These are phyloP conservation scores for Gadus chalcogrammus DNA, from an alignment of 2,113 vertebrate genomes.

Conservation along the genomic window DNA sequence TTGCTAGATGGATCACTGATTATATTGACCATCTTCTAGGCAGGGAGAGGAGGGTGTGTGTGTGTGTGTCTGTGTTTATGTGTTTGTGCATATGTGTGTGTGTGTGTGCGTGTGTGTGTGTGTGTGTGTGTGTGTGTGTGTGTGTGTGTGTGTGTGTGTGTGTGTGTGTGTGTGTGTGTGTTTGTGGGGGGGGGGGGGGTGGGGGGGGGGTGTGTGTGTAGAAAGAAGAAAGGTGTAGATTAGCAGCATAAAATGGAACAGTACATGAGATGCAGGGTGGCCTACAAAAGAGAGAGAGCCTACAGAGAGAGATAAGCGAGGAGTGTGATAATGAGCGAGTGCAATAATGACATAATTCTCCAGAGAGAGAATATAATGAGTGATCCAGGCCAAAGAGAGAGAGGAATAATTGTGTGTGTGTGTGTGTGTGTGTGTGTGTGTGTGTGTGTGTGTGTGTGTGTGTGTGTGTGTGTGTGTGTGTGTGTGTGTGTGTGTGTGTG, in stretches of 20 bases:
- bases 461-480: too few relatives aligned
- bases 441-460: too few relatives aligned
- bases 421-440: too few relatives aligned
- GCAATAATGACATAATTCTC: background rate
- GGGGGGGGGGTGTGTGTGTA: slow-evolving; percentile 4
- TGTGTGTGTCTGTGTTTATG: slow-evolving; percentile 8
- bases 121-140: slow-evolving; percentile 6
- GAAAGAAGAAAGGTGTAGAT: background rate
- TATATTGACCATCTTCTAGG: background rate
- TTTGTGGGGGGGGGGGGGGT: too few relatives aligned
- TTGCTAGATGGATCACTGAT: background rate
- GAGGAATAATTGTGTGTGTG: too few relatives aligned
- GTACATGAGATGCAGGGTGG: background rate
- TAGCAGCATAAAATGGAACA: background rate
- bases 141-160: slow-evolving; percentile 4
- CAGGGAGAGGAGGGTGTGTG: background rate
- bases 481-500: too few relatives aligned
- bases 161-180: slow-evolving; percentile 12
- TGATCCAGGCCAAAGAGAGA: background rate
- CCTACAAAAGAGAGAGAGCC: background rate
- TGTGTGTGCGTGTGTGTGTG: slow-evolving; percentile 2
- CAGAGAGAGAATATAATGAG: background rate
- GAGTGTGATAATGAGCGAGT: background rate
- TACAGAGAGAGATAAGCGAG: background rate
- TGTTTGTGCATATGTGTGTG: slow-evolving; percentile 5